Base-by-base conservation (phyloP, 92 coral and sea anemone species). In the Paramuricea clavata region DNA sequence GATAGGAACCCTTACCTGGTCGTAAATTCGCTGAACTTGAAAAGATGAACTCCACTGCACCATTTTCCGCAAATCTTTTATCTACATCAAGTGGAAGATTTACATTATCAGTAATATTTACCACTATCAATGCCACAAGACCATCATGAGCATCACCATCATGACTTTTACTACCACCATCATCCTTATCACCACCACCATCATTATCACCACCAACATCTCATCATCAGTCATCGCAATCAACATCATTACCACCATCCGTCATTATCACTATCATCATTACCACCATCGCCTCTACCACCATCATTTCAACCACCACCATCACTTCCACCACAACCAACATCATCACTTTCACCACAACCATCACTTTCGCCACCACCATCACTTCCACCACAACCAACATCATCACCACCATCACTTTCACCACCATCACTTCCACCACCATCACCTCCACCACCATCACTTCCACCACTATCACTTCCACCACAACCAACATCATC, bases 41-140 rank as follows among this genome's bases (percentile, higher is more conserved):
- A 70, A 96, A 94, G 61, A 96, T 92, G 74, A 96, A 96, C 83
- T 96, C 99, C 31, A 94, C 99, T 69, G 92, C 93, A 52, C 94
- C 92, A 30, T 81, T 86, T 49, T 96, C 99, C 23, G 98, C 96
- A 81, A 96, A 96, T 27, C 93, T 87, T 61, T 93, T 96, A 81
- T 96, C 99, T 96, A 57, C n/a, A n/a, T n/a, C n/a, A n/a, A n/a
- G n/a, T n/a, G n/a, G n/a, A n/a, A n/a, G n/a, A n/a, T n/a, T n/a
- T n/a, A n/a, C n/a, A n/a, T n/a, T n/a, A n/a, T n/a, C 6, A 81
- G 56, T 33, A 76, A 54, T 12, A 0, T 6, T n/a, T 60, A 21
- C 8, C 31, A 60, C 2, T 26, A 60, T 22, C 31, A 60, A 60
- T 7, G 1, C 1, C 8, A 6, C n/a, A 16, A 11, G 19, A 52